Percentiles rank a stretch among this genome's conserved stretches.
These are phyloP conservation scores for Platanista minor DNA, from an alignment of 2,113 vertebrate species.

Conservation along the genomic window DNA sequence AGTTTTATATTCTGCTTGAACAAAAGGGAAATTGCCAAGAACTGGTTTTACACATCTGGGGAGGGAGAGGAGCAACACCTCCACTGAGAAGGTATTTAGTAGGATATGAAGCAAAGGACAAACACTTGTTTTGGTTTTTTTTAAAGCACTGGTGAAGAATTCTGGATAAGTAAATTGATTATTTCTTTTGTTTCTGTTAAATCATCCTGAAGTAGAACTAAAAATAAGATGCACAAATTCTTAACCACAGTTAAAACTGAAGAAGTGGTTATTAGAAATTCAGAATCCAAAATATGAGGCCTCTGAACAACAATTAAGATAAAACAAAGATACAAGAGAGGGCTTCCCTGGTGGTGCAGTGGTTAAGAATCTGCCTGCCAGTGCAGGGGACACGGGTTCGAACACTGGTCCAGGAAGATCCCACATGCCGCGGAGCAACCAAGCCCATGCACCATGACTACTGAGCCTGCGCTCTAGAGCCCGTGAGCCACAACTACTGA, in stretches of 20 bases:
- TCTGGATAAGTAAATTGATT: neutral
- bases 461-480: too few relatives aligned
- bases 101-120: neutral
- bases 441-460: too few relatives aligned
- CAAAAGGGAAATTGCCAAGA: neutral
- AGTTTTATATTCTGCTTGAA: neutral
- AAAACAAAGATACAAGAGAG: neutral
- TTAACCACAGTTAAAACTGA: neutral
- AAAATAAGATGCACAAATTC: neutral
- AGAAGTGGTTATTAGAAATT: neutral
- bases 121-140: neutral
- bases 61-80: neutral
- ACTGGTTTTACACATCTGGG: neutral
- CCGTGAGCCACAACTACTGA: too few relatives aligned
- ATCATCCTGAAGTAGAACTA: neutral
- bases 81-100: rapidly evolving
- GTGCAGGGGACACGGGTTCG: too few relatives aligned
- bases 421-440: too few relatives aligned
- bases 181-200: neutral
- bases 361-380: too few relatives aligned
- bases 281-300: neutral
- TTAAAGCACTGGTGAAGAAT: neutral
- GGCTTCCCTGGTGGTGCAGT: too few relatives aligned
- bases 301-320: neutral
- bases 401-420: too few relatives aligned